phyloP scores from a whole-genome alignment of 2,888 invertebrate genomes.

The Patella caerulea region DNA sequence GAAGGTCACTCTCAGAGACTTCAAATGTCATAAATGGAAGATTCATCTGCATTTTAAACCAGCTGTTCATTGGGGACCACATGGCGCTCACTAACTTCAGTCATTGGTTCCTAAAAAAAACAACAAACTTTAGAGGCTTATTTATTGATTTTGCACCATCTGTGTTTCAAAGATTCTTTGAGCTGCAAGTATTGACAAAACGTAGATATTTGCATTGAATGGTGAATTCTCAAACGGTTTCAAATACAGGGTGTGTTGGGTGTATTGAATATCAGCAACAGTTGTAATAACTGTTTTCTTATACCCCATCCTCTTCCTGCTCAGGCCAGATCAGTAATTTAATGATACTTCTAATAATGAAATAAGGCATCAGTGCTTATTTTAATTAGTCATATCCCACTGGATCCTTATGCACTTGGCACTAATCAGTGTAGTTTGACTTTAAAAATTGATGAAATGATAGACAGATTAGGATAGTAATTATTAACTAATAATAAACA shows the following conservation, averaged over 20 bases:
- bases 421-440: no score
- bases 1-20: not conserved
- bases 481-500: no score
- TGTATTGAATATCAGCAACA: not conserved
- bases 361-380: no score
- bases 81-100: not conserved
- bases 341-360: not conserved
- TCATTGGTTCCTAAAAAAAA: not conserved
- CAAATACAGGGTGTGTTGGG: not conserved
- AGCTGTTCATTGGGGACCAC: not conserved
- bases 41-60: not conserved
- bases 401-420: no score
- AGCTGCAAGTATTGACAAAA: constrained; percentile 1
- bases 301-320: not conserved
- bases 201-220: constrained; percentile 7
- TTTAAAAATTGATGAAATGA: no score
- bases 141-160: constrained; percentile 9
- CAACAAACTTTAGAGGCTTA: not conserved
- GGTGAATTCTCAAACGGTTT: not conserved
- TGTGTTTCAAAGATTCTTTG: not conserved
- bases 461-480: no score
- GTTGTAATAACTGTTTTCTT: not conserved
- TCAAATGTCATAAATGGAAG: not conserved
- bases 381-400: no score
- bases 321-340: not conserved